A percentile compares a stretch with the other conserved stretches of the same genome.
phyloP scores from a whole-genome alignment of 1,140 invertebrate genomes.

The Venustaconcha ellipsiformis region DNA sequence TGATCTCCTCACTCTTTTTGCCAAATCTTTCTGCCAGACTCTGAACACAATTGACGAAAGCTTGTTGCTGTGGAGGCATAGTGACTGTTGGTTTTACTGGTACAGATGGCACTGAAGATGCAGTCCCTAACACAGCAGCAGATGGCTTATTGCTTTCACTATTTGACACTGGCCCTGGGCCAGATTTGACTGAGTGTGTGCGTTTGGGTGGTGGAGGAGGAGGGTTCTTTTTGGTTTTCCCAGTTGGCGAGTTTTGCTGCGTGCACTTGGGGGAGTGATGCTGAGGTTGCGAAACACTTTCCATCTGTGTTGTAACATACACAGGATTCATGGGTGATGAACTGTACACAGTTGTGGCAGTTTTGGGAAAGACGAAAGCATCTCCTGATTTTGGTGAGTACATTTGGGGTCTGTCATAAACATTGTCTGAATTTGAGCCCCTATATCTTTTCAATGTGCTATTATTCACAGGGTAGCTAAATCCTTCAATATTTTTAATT shows the following conservation, averaged over 20 bases:
- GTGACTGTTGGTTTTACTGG: conserved; percentile 27
- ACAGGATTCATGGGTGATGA: conserved; percentile 30
- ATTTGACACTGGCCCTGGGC: not conserved
- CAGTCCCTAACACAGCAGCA: conserved; percentile 7
- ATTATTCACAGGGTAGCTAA: conserved; percentile 27
- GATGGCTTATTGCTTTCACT: conserved; percentile 1
- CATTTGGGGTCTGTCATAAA: conserved; percentile 58
- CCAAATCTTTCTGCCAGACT: conserved; percentile 68
- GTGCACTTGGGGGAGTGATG: conserved; percentile 37
- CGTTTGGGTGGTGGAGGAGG: conserved; percentile 90
- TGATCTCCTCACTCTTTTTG: conserved; percentile 51
- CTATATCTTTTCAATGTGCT: conserved; percentile 32
- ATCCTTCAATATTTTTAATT: conserved; percentile 20
- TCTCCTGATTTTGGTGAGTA: conserved; percentile 25
- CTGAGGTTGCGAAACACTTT: conserved; percentile 25
- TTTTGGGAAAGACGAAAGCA: conserved; percentile 33
- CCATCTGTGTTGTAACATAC: conserved; percentile 43
- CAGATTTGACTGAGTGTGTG: conserved; percentile 68
- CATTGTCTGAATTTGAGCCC: conserved; percentile 46
- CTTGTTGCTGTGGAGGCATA: conserved; percentile 54
- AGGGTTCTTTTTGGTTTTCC: conserved; percentile 68
- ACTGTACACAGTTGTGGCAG: conserved; percentile 9
- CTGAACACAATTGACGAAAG: conserved; percentile 70
- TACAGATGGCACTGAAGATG: conserved; percentile 18
- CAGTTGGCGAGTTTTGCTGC: conserved; percentile 38